phyloP scores from a whole-genome alignment of 2,888 invertebrate genomes.

The Sinopyrophorus schimmeli region DNA sequence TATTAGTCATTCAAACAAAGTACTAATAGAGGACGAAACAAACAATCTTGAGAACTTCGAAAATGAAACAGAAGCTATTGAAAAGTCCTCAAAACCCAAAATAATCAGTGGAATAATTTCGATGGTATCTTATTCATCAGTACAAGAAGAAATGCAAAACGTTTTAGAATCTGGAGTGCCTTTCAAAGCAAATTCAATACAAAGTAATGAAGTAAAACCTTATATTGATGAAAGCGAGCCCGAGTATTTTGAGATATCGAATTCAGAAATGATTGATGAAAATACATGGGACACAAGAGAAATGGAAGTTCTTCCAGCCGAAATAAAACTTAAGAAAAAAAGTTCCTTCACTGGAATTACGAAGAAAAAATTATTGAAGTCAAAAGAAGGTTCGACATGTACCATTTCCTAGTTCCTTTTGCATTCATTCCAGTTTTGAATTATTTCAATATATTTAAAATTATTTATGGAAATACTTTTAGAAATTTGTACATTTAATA shows the following conservation, averaged over 20 bases:
- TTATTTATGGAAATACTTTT: no score
- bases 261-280: background rate
- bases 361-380: no score
- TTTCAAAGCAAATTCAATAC: background rate
- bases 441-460: no score
- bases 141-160: conserved; percentile 12
- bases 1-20: background rate
- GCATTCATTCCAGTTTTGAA: no score
- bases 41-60: background rate
- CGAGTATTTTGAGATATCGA: background rate
- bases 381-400: no score
- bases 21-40: background rate
- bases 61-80: background rate
- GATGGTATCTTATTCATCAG: conserved; percentile 2
- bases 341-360: no score
- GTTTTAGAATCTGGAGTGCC: background rate
- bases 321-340: no score
- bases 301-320: no score
- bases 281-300: no score
- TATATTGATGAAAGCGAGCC: background rate
- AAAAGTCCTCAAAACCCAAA: background rate
- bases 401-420: no score
- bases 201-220: background rate
- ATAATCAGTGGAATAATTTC: conserved; percentile 12
- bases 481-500: no score